Evolutionary conservation across 1,140 invertebrate genomes (phyloP).

Genomic region (Heliconius hermathena): DNA sequence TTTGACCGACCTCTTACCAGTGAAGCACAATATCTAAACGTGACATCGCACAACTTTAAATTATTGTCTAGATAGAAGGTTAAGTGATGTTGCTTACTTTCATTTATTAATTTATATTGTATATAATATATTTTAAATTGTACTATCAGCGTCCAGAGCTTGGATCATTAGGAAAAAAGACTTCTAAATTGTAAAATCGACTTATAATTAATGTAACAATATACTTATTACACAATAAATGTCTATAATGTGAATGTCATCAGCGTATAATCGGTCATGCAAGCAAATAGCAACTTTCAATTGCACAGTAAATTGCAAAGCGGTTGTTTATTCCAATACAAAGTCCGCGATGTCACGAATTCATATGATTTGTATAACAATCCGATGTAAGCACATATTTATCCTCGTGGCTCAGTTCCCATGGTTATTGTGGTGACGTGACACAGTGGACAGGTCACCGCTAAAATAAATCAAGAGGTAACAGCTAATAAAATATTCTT

Average conservation of each 20-base stretch:
- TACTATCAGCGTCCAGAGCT: too few species aligned
- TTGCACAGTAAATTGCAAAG: conserved; percentile 40
- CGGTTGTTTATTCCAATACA: conserved; percentile 32
- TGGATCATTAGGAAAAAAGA: too few species aligned
- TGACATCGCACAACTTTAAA: conserved; percentile 10
- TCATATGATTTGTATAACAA: conserved; percentile 41
- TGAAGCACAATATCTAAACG: conserved; percentile 1
- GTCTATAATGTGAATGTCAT: conserved; percentile 28
- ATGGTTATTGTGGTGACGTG: conserved; percentile 53
- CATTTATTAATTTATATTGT: conserved; percentile 8
- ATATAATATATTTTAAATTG: neutral
- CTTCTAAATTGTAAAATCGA: neutral
- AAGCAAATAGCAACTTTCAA: conserved; percentile 29
- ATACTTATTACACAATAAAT: conserved; percentile 2
- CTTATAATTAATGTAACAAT: neutral
- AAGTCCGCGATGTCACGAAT: conserved; percentile 33
- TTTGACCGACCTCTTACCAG: conserved; percentile 31
- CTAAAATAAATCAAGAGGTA: conserved; percentile 73
- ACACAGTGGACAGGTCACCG: conserved; percentile 60
- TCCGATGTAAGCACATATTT: conserved; percentile 38
- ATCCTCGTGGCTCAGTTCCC: conserved; percentile 51
- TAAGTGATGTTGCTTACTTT: conserved; percentile 5
- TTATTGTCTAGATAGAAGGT: conserved; percentile 1
- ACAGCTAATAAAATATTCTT: conserved; percentile 79
- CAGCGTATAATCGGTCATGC: conserved; percentile 32